Percentiles rank a stretch among this genome's conserved stretches.
Evolutionary conservation across 2,797 vertebrate genomes (phyloP).

Genomic region (Dermochelys coriacea): DNA sequence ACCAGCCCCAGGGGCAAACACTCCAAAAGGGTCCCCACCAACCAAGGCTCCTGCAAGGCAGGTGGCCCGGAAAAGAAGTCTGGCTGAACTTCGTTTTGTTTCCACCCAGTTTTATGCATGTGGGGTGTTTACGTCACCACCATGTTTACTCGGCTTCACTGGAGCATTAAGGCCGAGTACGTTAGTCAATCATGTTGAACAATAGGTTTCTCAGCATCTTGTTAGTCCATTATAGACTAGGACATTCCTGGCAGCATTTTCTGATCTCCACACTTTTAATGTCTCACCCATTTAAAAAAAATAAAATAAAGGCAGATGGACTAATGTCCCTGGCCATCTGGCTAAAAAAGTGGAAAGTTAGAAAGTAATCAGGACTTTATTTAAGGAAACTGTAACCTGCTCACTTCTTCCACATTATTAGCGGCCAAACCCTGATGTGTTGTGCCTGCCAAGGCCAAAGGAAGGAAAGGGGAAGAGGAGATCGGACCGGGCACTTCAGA

Average conservation of each 20-base stretch:
- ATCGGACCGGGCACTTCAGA: neutral
- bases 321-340: neutral
- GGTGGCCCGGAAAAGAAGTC: neutral
- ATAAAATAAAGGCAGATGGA: neutral
- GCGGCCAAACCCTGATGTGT: neutral
- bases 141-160: neutral
- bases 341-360: neutral
- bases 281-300: neutral
- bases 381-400: neutral
- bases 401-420: neutral
- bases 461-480: neutral
- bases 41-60: fast-evolving
- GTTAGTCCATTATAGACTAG: neutral
- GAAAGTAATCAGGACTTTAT: neutral
- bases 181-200: neutral
- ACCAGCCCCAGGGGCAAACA: fast-evolving
- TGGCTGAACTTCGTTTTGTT: neutral
- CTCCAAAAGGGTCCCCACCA: fast-evolving
- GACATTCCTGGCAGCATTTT: neutral
- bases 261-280: neutral
- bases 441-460: neutral
- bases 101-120: fast-evolving
- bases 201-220: neutral
- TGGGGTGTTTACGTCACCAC: neutral
- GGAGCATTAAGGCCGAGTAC: fast-evolving